phyloP scores from a whole-genome alignment of 2,888 invertebrate species.

The Nephrotoma guestfalica region DNA sequence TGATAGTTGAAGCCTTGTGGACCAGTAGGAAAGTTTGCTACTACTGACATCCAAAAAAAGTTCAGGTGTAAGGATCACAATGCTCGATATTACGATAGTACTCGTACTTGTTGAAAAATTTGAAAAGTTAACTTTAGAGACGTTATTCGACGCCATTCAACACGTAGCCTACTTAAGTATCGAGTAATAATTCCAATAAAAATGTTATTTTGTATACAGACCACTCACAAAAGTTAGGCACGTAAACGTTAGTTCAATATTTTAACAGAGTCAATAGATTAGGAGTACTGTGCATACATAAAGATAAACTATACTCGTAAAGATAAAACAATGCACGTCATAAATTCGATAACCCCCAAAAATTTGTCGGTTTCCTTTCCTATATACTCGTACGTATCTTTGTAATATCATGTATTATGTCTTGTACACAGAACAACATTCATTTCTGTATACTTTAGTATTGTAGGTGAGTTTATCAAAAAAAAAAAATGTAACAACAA shows the following conservation, averaged over 20 bases:
- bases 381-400: no score
- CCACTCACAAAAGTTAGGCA: not conserved
- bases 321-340: not conserved
- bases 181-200: no score
- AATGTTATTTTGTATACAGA: not conserved
- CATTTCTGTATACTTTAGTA: not conserved
- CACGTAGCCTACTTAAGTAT: no score
- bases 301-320: not conserved
- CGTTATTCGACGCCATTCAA: no score
- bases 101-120: no score
- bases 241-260: not conserved
- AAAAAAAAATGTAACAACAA: not conserved
- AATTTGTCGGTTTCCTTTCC: not conserved
- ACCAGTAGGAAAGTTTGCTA: no score
- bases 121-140: no score
- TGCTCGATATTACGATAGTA: no score
- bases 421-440: not conserved
- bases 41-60: no score
- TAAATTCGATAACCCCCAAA: not conserved
- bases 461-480: not conserved
- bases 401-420: no score
- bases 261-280: not conserved
- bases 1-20: no score
- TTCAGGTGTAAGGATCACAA: no score
- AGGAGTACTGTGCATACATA: not conserved